Evolutionary conservation across 2,113 vertebrate species (phyloP).

Genomic region (Alouatta palliata): DNA sequence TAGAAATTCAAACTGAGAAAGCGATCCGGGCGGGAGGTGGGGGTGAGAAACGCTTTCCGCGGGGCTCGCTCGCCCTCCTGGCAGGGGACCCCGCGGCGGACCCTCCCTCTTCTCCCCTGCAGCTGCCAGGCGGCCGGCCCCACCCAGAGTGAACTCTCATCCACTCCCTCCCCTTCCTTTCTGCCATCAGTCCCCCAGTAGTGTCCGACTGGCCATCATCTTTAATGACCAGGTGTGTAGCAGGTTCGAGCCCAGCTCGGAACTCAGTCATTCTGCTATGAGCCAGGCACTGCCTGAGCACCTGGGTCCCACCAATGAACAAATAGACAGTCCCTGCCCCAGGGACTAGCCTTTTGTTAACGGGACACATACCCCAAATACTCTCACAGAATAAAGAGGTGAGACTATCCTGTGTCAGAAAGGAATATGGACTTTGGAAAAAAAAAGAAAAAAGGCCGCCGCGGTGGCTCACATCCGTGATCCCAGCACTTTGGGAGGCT

Average conservation of each 20-base stretch:
- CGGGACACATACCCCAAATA: neutral
- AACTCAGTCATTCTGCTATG: neutral
- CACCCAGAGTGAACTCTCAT: neutral
- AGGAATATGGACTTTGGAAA: neutral
- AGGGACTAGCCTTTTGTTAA: neutral
- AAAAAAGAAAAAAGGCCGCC: no score
- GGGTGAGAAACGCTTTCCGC: slow-evolving; percentile 25
- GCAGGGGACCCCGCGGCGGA: neutral
- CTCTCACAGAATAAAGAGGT: neutral
- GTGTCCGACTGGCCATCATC: neutral
- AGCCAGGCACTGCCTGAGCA: neutral
- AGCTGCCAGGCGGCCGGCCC: neutral
- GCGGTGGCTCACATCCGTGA: no score
- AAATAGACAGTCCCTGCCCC: neutral
- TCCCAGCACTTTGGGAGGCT: no score
- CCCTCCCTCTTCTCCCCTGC: neutral
- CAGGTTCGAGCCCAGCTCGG: neutral
- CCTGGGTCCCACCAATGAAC: neutral
- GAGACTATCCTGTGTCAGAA: fast-evolving
- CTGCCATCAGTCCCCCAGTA: neutral
- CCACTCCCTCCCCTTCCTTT: neutral
- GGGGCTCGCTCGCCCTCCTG: neutral
- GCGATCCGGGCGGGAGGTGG: neutral
- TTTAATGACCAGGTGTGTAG: neutral
- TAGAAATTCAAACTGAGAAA: slow-evolving; percentile 57